Conservation (phyloP, 2,888 invertebrate genomes). For the Temnothorax rugatulus region DNA sequence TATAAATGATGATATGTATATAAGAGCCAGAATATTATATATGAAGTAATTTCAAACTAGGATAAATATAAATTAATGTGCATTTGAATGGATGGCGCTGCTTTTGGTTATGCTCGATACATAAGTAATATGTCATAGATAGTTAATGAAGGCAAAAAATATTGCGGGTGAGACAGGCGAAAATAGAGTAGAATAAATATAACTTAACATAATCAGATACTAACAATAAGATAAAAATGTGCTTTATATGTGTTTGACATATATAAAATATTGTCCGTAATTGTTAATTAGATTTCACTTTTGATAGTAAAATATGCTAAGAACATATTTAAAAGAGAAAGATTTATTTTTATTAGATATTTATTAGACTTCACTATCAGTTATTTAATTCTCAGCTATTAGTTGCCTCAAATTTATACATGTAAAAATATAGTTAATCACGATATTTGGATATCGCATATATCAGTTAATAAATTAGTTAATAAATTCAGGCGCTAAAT, state of each 20-base stretch:
- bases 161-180: background rate
- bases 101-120: background rate
- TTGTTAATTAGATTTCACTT: background rate
- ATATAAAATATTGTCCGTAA: background rate
- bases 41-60: background rate
- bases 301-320: background rate
- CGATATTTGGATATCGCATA: background rate
- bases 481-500: background rate
- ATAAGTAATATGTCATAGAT: background rate
- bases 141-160: background rate
- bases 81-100: background rate
- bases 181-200: background rate
- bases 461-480: background rate
- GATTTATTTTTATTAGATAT: background rate
- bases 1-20: background rate
- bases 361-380: background rate
- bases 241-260: background rate
- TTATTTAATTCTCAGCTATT: slow-evolving; percentile 5
- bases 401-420: background rate
- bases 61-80: slow-evolving; percentile 8
- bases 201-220: background rate
- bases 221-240: background rate
- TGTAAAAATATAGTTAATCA: background rate
- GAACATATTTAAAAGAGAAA: background rate
- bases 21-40: background rate